Percentiles rank a stretch among this genome's conserved stretches.
Conservation (phyloP, 2,888 invertebrate genomes). For the Torymus aiolomorphi region DNA sequence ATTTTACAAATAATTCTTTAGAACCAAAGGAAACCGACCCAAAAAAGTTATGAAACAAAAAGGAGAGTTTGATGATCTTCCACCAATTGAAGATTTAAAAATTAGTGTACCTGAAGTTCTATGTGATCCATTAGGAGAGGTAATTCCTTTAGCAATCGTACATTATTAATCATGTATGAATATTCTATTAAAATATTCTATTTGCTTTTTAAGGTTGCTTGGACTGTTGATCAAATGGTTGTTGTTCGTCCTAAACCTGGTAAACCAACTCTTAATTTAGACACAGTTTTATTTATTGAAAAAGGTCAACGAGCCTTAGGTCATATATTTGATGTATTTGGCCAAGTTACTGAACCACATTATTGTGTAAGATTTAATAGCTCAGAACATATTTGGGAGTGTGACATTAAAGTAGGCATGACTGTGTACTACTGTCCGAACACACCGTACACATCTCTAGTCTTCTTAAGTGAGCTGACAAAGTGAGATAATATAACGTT, state of each 20-base stretch:
- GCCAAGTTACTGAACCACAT: constrained; percentile 88
- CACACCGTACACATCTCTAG: constrained; percentile 84
- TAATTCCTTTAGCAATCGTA: constrained; percentile 67
- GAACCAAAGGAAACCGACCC: constrained; percentile 50
- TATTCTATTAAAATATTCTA: constrained; percentile 28
- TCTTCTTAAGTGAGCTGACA: constrained; percentile 85
- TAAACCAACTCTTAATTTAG: constrained; percentile 88
- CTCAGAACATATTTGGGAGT: constrained; percentile 83
- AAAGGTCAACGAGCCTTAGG: constrained; percentile 86
- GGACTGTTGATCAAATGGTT: constrained; percentile 77
- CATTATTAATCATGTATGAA: constrained; percentile 23
- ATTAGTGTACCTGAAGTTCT: constrained; percentile 87
- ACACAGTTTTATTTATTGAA: constrained; percentile 90
- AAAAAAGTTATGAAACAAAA: constrained; percentile 55
- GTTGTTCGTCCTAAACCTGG: constrained; percentile 84
- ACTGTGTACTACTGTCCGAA: constrained; percentile 90
- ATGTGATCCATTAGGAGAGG: constrained; percentile 84
- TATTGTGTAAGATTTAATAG: constrained; percentile 95
- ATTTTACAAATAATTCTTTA: constrained; percentile 35
- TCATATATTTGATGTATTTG: constrained; percentile 93
- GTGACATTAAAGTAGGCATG: constrained; percentile 82
- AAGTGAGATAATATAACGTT: constrained; percentile 77
- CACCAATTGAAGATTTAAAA: constrained; percentile 88
- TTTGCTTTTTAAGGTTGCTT: constrained; percentile 75
- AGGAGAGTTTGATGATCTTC: constrained; percentile 85